Percentiles rank a stretch among this genome's conserved stretches.
phyloP scores from a whole-genome alignment of 2,888 invertebrate species.

The Diogma glabrata region DNA sequence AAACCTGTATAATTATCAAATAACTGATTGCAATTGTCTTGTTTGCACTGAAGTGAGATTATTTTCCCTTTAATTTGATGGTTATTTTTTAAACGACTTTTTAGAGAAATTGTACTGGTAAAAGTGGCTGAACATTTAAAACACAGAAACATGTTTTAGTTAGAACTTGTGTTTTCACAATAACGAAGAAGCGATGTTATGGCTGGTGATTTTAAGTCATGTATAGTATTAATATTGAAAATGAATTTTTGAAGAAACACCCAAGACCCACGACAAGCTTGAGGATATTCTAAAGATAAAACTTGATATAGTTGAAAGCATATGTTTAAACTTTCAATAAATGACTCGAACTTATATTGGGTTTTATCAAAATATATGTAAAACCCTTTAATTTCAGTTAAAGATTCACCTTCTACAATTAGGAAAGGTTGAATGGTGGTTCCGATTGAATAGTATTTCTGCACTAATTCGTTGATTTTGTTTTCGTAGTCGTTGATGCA shows the following conservation, averaged over 20 bases:
- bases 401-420: not conserved
- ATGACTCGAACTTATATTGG: not conserved
- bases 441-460: not conserved
- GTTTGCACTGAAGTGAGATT: slow-evolving; percentile 11
- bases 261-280: not conserved
- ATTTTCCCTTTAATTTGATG: slow-evolving; percentile 9
- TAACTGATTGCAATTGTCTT: slow-evolving; percentile 14
- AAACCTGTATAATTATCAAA: slow-evolving; percentile 13
- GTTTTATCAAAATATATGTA: not conserved
- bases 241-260: not conserved
- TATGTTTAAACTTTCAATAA: not conserved
- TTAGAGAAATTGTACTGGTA: slow-evolving; percentile 1
- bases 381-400: not conserved
- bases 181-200: not conserved
- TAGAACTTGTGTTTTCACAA: not conserved
- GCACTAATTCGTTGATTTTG: slow-evolving; percentile 1
- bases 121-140: slow-evolving; percentile 10
- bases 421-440: not conserved
- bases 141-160: slow-evolving; percentile 10
- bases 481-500: slow-evolving; percentile 1
- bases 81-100: slow-evolving; percentile 10
- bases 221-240: not conserved
- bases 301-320: not conserved
- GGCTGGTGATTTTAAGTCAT: not conserved
- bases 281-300: not conserved